These are phyloP conservation scores for Burhinus bistriatus DNA, from an alignment of 2,113 vertebrate genomes.

Conservation along the genomic window DNA sequence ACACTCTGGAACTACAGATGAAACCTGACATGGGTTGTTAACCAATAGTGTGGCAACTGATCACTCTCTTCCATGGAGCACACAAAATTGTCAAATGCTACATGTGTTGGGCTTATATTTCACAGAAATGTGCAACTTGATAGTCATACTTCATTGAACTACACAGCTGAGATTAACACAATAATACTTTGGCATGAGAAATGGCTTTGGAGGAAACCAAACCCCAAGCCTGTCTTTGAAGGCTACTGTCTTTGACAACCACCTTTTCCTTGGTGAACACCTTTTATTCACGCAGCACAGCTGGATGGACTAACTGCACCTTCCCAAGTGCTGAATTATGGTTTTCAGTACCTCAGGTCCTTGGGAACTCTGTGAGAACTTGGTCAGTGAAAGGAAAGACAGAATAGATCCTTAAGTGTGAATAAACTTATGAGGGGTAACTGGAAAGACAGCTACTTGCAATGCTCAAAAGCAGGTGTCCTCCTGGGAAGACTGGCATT, in stretches of 20 bases:
- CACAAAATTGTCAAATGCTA: neutral
- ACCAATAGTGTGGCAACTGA: rapidly evolving
- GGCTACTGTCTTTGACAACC: neutral
- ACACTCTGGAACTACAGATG: neutral
- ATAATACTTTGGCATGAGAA: neutral
- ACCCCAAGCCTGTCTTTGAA: neutral
- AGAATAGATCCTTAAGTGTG: neutral
- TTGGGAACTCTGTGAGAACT: neutral
- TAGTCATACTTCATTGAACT: neutral
- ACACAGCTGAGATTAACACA: neutral
- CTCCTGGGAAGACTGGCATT: neutral
- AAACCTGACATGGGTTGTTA: neutral
- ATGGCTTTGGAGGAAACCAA: neutral
- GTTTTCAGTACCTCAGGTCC: neutral
- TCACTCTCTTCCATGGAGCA: neutral
- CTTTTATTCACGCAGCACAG: neutral
- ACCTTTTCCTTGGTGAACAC: neutral
- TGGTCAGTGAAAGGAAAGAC: neutral
- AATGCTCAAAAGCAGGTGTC: neutral
- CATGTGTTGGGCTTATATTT: neutral
- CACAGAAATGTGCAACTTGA: neutral
- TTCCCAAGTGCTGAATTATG: neutral
- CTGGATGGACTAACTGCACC: neutral
- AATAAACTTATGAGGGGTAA: conserved; percentile 4
- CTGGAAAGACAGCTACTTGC: neutral